Evolutionary conservation across 2,888 invertebrate genomes (phyloP).

Genomic region (Stenotaenia linearis): DNA sequence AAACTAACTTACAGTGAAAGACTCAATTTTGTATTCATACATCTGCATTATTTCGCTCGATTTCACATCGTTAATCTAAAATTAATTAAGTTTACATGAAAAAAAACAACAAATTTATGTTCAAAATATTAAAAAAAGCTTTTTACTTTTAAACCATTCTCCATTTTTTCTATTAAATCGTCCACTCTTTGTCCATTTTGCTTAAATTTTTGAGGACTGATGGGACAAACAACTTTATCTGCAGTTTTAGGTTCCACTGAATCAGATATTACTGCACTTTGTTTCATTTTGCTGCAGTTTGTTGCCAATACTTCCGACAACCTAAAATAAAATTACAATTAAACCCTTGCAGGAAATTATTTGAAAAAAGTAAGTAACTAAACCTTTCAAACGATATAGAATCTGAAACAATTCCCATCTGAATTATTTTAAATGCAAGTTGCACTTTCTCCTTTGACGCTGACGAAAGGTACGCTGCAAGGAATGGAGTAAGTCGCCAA

Average conservation of each 20-base stretch:
- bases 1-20: not conserved
- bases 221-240: not conserved
- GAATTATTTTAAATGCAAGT: not conserved
- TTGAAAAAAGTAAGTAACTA: not conserved
- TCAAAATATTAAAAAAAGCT: not conserved
- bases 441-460: not conserved
- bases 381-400: not conserved
- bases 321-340: not conserved
- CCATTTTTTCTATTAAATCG: conserved; percentile 24
- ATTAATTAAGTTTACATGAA: not conserved
- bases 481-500: conserved; percentile 2
- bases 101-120: not conserved
- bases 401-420: not conserved
- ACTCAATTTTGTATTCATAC: conserved; percentile 31
- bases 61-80: conserved; percentile 29
- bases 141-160: conserved; percentile 26
- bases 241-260: not conserved
- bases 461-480: not conserved
- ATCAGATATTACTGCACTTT: not conserved
- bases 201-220: not conserved
- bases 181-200: not conserved
- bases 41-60: conserved; percentile 30
- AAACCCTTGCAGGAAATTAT: too few species aligned
- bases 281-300: not conserved
- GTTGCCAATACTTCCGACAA: not conserved